phyloP scores from a whole-genome alignment of 2,888 invertebrate species.

The Cremastinae sp. region DNA sequence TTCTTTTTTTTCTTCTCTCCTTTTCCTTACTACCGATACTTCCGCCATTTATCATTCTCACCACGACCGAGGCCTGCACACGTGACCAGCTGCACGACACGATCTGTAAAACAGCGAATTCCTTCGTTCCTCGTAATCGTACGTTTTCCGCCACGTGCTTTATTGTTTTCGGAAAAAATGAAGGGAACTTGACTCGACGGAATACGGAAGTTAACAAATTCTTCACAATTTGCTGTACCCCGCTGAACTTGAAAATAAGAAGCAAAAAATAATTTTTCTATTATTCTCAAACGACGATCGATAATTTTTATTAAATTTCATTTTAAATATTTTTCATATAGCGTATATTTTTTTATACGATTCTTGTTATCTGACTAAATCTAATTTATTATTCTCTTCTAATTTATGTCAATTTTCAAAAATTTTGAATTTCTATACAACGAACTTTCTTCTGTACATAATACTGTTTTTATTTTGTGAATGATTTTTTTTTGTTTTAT shows the following conservation, averaged over 20 bases:
- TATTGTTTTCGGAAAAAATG: neutral
- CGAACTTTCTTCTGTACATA: slow-evolving; percentile 11
- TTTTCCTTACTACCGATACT: slow-evolving; percentile 5
- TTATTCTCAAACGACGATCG: no score
- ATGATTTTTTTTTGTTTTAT: neutral
- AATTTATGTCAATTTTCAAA: no score
- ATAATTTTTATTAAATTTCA: no score
- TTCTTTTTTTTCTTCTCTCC: slow-evolving; percentile 21
- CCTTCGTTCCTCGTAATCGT: neutral
- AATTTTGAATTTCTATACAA: neutral
- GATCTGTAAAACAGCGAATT: neutral
- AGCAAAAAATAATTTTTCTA: no score
- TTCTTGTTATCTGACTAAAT: no score
- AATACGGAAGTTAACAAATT: no score
- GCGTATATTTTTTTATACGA: no score
- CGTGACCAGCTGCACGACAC: slow-evolving; percentile 18
- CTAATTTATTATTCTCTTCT: no score
- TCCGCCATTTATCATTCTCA: slow-evolving; percentile 37
- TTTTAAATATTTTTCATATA: no score
- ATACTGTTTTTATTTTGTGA: slow-evolving; percentile 2
- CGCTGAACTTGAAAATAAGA: no score
- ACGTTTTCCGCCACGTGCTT: neutral
- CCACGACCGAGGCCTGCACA: slow-evolving; percentile 26
- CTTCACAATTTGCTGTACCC: no score
- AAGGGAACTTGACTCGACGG: no score